A percentile compares a stretch with the other conserved stretches of the same genome.
Evolutionary conservation across 1,140 invertebrate genomes (phyloP).

Genomic region (Drosophila lacteicornis): DNA sequence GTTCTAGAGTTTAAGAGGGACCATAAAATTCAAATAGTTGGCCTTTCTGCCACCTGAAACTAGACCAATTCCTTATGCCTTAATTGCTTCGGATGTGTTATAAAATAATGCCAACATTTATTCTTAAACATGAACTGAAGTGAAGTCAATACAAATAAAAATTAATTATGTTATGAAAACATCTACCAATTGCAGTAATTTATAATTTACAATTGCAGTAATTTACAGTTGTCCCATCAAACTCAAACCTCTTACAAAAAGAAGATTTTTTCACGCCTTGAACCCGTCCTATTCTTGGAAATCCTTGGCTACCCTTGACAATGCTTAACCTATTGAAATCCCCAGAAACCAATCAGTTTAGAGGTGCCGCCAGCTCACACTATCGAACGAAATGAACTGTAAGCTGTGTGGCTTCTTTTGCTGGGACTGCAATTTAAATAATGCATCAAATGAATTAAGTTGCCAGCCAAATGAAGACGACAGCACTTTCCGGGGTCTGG

Average conservation of each 20-base stretch:
- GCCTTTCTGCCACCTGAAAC: no score
- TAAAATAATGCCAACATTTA: no score
- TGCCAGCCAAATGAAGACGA: conserved; percentile 47
- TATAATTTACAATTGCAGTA: no score
- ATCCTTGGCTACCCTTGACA: not conserved
- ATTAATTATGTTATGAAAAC: no score
- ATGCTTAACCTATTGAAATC: conserved; percentile 14
- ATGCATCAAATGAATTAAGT: conserved; percentile 74
- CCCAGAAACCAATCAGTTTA: conserved; percentile 54
- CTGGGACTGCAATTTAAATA: conserved; percentile 70
- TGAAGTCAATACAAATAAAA: no score
- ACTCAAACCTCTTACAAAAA: not conserved
- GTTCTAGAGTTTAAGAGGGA: no score
- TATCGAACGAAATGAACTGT: conserved; percentile 38
- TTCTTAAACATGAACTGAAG: no score
- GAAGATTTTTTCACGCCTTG: not conserved
- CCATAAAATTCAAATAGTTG: no score
- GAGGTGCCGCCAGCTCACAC: conserved; percentile 3
- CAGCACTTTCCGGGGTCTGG: conserved; percentile 22
- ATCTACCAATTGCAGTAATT: no score
- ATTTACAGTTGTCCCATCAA: not conserved
- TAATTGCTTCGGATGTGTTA: no score
- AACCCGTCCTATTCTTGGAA: no score
- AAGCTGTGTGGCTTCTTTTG: conserved; percentile 40
- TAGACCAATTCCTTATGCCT: no score